Percentiles rank a stretch among this genome's conserved stretches.
These are phyloP conservation scores for Euphydryas editha DNA, from an alignment of 2,888 invertebrate species.

Conservation along the genomic window DNA sequence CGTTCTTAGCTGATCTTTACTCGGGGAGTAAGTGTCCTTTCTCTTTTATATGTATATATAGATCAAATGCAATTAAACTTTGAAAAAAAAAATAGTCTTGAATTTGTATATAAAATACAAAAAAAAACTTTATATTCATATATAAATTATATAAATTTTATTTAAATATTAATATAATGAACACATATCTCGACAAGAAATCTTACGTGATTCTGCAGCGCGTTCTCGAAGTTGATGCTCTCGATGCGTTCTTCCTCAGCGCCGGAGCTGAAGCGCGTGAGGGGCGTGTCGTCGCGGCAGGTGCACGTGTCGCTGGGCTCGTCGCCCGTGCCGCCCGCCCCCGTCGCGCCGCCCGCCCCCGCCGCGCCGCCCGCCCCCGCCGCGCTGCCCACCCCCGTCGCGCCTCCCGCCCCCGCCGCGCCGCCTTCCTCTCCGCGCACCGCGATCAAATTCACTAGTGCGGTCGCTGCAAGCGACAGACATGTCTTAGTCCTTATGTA, in stretches of 20 bases:
- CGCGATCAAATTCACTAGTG: conserved; percentile 66
- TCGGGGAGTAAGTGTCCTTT: no score
- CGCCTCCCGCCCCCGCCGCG: conserved; percentile 55
- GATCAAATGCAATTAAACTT: no score
- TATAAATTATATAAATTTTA: no score
- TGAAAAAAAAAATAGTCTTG: no score
- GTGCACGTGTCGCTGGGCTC: conserved; percentile 64
- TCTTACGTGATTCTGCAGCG: conserved; percentile 91
- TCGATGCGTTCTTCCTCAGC: conserved; percentile 83
- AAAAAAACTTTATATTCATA: no score
- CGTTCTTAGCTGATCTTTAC: no score
- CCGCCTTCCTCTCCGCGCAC: conserved; percentile 60
- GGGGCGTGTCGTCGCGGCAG: conserved; percentile 54
- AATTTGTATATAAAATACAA: no score
- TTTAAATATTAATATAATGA: no score
- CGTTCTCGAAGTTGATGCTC: conserved; percentile 89
- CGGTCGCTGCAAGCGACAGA: conserved; percentile 54
- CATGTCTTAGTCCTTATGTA: background rate
- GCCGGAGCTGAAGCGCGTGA: conserved; percentile 62
- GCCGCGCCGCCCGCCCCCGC: conserved; percentile 64
- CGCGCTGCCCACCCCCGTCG: conserved; percentile 64
- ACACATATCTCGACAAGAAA: background rate
- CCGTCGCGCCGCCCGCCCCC: conserved; percentile 40
- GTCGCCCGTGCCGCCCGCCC: conserved; percentile 64
- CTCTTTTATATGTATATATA: no score